phyloP scores from a whole-genome alignment of 2,888 invertebrate species.

The Agonopterix arenella region DNA sequence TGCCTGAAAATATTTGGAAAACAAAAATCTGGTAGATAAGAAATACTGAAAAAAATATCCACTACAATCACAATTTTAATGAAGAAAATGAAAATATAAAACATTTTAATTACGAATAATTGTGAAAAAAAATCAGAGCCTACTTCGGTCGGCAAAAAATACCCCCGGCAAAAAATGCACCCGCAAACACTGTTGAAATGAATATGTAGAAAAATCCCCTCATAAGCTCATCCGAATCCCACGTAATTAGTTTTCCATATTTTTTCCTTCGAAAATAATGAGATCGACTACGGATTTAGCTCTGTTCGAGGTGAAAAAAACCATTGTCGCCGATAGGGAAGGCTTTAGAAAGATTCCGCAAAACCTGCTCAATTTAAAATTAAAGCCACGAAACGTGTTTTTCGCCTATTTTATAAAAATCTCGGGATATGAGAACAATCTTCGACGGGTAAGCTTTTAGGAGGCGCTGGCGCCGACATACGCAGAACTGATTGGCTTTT shows the following conservation, averaged over 20 bases:
- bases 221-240: slow-evolving; percentile 30
- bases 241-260: slow-evolving; percentile 62
- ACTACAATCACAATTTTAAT: too few species aligned
- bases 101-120: too few species aligned
- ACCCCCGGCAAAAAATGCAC: too few species aligned
- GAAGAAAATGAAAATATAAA: too few species aligned
- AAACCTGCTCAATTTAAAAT: slow-evolving; percentile 77
- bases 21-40: too few species aligned
- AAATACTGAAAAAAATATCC: too few species aligned
- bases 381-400: slow-evolving; percentile 78
- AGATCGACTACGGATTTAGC: slow-evolving; percentile 44
- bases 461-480: slow-evolving; percentile 24
- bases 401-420: slow-evolving; percentile 76
- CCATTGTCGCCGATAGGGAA: slow-evolving; percentile 50
- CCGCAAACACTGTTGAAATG: background rate
- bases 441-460: slow-evolving; percentile 51
- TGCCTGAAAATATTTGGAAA: too few species aligned
- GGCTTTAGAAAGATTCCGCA: slow-evolving; percentile 70
- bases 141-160: background rate
- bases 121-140: too few species aligned
- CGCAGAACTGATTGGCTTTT: slow-evolving; percentile 19
- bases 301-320: slow-evolving; percentile 42
- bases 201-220: slow-evolving; percentile 2
- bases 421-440: slow-evolving; percentile 70
- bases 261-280: slow-evolving; percentile 47